Base-by-base conservation (phyloP, 92 coral and sea anemone species). In the Plumapathes pennacea region DNA sequence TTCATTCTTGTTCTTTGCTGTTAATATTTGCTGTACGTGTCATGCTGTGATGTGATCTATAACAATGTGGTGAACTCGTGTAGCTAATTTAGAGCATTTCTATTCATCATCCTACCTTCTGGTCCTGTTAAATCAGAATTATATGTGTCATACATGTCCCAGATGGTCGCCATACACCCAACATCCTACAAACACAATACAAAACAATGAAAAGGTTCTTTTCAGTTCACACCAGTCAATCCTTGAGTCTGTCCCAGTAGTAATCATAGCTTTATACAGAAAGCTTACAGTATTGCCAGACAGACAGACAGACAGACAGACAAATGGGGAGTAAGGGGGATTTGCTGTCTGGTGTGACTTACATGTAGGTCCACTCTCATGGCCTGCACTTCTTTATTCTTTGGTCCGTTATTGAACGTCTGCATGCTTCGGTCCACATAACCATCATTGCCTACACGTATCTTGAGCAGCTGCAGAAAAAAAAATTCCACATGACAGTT, bases 361-460 rank as follows among this genome's bases (percentile, higher is more conserved):
- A 92, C 98, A 69, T 84, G 75, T 11, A 74, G 67, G 54, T 82
- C 96, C 11, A 92, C 86, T 45, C 67, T 85, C 25, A 55, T 38
- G 30, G 89, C 78, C 72, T 92, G 98, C 25, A 92, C 74, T 73
- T 92, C 96, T 57, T 92, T 92, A 38, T 77, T 81, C 58, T 92
- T 92, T 24, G 88, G 96, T 26, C 89, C 98, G 57, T 84, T 88
- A 47, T 88, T 92, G 58, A 92, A 92, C 17, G 98, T 92, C 56
- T 92, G 98, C 98, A 92, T 92, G 10, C 96, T 94, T 68, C 96
- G 64, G 23, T 92, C 98, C 36, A 92, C 98, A 46, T 80, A 92
- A 62, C 90, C 84, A 60, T 92, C 98, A 84, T 92, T 92, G 13
- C 98, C 98, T 52, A 66, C 83, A 62, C 89, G 88, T 46, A 67